Conservation (phyloP, 2,888 invertebrate species). For the Ctenicera cuprea region DNA sequence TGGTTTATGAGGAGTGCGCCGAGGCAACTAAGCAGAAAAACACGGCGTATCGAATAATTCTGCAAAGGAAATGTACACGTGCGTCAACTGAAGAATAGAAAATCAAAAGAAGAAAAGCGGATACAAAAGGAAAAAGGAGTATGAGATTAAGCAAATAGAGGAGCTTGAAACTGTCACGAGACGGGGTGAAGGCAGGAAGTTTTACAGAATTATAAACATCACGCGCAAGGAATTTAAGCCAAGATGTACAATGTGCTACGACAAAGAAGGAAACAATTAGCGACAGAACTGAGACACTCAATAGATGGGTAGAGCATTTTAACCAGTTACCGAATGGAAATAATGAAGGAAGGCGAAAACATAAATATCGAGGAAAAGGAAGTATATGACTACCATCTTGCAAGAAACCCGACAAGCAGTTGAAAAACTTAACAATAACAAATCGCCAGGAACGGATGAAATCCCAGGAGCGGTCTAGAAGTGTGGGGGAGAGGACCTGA, state of each 20-base stretch:
- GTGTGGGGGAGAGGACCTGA: too few relatives aligned
- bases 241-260: conserved; percentile 1
- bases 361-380: too few relatives aligned
- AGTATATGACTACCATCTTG: too few relatives aligned
- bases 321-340: not conserved
- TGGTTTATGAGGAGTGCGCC: conserved; percentile 5
- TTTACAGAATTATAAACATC: too few relatives aligned
- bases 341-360: not conserved
- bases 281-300: not conserved
- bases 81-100: conserved; percentile 9
- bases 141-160: conserved; percentile 2
- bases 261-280: not conserved
- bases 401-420: too few relatives aligned
- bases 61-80: not conserved
- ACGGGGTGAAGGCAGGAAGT: not conserved
- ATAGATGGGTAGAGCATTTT: too few relatives aligned
- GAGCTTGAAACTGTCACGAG: conserved; percentile 1
- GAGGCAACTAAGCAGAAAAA: not conserved
- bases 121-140: not conserved
- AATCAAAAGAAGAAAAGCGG: conserved; percentile 1
- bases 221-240: conserved; percentile 3
- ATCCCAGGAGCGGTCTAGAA: too few relatives aligned
- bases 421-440: too few relatives aligned
- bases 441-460: too few relatives aligned
- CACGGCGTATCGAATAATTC: too few relatives aligned